These are phyloP conservation scores for Drosophila nigrodunni DNA, from an alignment of 1,140 invertebrate genomes.

Conservation along the genomic window DNA sequence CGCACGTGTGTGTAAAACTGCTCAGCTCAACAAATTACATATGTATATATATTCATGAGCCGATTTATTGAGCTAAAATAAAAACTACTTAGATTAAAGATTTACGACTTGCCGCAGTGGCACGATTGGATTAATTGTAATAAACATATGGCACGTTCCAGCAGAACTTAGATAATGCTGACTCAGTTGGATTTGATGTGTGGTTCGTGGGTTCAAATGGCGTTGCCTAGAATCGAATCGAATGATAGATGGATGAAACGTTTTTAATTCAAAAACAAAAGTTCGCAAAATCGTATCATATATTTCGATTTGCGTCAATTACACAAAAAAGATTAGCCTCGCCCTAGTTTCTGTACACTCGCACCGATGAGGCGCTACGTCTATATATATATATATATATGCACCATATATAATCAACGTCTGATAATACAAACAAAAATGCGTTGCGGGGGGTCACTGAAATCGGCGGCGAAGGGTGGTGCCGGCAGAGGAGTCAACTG, in stretches of 20 bases:
- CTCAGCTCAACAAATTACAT: background rate
- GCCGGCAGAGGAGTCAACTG: background rate
- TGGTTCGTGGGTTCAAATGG: slow-evolving; percentile 30
- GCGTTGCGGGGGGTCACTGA: slow-evolving; percentile 40
- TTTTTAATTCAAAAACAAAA: slow-evolving; percentile 42
- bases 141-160: slow-evolving; percentile 29
- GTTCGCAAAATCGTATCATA: slow-evolving; percentile 51
- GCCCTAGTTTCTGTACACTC: slow-evolving; percentile 59
- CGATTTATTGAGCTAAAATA: slow-evolving; percentile 14
- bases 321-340: slow-evolving; percentile 75
- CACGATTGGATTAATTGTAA: slow-evolving; percentile 26
- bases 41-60: slow-evolving; percentile 6
- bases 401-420: slow-evolving; percentile 40
- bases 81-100: slow-evolving; percentile 2
- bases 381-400: slow-evolving; percentile 40
- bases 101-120: slow-evolving; percentile 30
- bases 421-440: slow-evolving; percentile 69
- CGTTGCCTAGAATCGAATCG: slow-evolving; percentile 20
- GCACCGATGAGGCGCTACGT: slow-evolving; percentile 38
- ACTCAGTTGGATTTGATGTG: slow-evolving; percentile 15
- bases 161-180: slow-evolving; percentile 20
- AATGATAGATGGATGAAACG: slow-evolving; percentile 16
- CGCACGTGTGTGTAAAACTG: slow-evolving; percentile 22
- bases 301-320: slow-evolving; percentile 76
- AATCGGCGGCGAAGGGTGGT: background rate